Percentiles rank a stretch among this genome's conserved stretches.
phyloP scores from a whole-genome alignment of 2,113 vertebrate genomes.

The Clarias batrachus region DNA sequence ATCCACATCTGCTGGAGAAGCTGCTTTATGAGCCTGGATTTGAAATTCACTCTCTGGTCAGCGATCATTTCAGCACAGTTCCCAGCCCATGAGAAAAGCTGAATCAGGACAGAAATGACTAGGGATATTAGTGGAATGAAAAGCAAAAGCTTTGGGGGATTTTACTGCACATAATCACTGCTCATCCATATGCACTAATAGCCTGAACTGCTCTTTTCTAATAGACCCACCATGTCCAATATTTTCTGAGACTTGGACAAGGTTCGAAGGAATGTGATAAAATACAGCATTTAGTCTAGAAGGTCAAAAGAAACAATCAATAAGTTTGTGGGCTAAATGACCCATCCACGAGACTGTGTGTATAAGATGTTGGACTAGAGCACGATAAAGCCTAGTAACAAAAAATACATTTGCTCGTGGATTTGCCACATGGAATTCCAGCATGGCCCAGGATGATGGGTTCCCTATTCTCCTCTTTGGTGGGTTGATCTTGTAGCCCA shows the following conservation, averaged over 20 bases:
- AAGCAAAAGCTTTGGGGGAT: background rate
- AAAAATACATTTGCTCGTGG: background rate
- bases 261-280: background rate
- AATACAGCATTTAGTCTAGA: background rate
- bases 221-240: background rate
- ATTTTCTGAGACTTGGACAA: background rate
- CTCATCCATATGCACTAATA: background rate
- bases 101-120: background rate
- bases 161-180: background rate
- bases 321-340: background rate
- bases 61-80: background rate
- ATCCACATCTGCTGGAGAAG: background rate
- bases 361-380: background rate
- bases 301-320: background rate
- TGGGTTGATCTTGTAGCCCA: too few relatives aligned
- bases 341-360: background rate
- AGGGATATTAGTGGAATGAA: background rate
- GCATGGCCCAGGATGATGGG: too few relatives aligned
- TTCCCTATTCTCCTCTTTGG: too few relatives aligned
- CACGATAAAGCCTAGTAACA: background rate
- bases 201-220: background rate
- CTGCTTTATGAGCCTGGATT: background rate
- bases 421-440: background rate
- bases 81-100: background rate
- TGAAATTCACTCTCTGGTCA: background rate